Base-by-base conservation (phyloP, 1,140 invertebrate genomes). In the Palaemon carinicauda region DNA sequence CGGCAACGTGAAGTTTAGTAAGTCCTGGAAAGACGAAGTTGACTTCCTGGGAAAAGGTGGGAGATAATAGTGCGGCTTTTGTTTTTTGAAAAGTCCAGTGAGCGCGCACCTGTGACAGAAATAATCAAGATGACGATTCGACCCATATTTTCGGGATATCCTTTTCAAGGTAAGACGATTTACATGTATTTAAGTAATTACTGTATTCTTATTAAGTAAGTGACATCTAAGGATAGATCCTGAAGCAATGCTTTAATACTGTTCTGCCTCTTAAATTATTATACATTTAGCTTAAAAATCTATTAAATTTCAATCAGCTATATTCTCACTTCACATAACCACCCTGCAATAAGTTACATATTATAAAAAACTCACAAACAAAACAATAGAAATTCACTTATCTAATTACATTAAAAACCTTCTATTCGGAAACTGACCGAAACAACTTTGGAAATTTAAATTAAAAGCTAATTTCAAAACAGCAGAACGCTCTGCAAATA, bases 111-210 rank as follows among this genome's bases (percentile, higher is more conserved):
- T 15, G 74, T 52, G 53, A 73, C 21, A 33, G 31, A 24, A n/a
- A 29, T 24, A 17, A 15, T 12, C 60, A 73, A 69, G 29, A 86
- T 86, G 83, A 86, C 83, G 19, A 86, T 86, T 56, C 69, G 83
- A 15, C 83, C 83, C 21, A 86, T 86, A 56, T 86, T 86, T 65
- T 80, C 83, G 24, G 83, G 83, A 5, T 86, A 86, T 54, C 83
- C 83, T 9, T 86, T 86, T 69, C 83, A 86, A 65, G 83, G 83
- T 86, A 80, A 86, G 83, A 29, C 9, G 24, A 71, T 33, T 15
- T 41, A 69, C n/a, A 15, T 17, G n/a, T 78, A 14, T 80, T 19
- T 17, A 7, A 15, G 4, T 3, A n/a, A 7, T 12, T 54, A 53
- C 3, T 27, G n/a, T n/a, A 21, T 19, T 54, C 4, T 0, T 19